phyloP scores from a whole-genome alignment of 2,113 vertebrate species.

The Alethe diademata region DNA sequence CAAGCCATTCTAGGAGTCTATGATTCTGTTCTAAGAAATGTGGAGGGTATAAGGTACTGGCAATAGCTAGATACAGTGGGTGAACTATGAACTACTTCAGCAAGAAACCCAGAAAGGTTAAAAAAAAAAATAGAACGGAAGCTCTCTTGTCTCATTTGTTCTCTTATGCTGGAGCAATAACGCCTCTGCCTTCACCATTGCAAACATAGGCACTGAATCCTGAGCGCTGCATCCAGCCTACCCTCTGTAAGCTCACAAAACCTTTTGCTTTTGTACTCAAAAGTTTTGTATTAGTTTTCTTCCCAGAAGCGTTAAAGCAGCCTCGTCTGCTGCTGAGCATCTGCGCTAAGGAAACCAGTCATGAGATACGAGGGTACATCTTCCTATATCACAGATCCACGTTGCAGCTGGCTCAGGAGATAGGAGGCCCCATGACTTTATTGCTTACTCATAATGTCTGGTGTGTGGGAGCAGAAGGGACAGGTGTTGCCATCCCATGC shows the following conservation, averaged over 20 bases:
- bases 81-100: background rate
- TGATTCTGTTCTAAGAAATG: rapidly evolving
- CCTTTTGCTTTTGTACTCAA: background rate
- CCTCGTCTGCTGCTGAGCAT: background rate
- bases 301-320: background rate
- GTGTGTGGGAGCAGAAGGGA: background rate
- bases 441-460: background rate
- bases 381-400: background rate
- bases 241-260: background rate
- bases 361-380: rapidly evolving
- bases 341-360: background rate
- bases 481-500: background rate
- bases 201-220: background rate
- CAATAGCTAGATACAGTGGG: rapidly evolving
- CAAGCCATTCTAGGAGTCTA: background rate
- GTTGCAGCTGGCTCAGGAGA: background rate
- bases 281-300: background rate
- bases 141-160: rapidly evolving
- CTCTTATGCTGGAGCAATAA: background rate
- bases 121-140: background rate
- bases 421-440: background rate
- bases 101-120: background rate
- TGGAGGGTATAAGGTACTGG: rapidly evolving
- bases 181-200: rapidly evolving
- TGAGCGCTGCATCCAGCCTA: background rate